Evolutionary conservation across 1,140 invertebrate species (phyloP), one percentile per base, ranked within the genome.

Genomic region (Potamilus streckersoni): DNA sequence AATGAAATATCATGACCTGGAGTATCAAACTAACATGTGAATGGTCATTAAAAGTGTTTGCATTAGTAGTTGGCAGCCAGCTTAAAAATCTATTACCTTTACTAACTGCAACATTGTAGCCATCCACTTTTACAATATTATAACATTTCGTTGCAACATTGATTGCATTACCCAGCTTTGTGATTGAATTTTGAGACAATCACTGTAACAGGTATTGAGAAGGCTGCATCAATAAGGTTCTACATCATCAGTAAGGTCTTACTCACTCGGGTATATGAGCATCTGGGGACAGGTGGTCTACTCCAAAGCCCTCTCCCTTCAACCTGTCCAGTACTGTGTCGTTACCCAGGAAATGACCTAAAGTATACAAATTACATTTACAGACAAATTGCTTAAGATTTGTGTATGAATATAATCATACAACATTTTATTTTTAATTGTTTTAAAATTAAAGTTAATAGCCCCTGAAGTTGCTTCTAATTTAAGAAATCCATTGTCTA

Each of bases 321-420:
- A 92, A 80, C 68, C 89, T 84, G 73, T 92, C 89, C 74, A 92
- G 82, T 61, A 92, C 88, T 49, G 91, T 91, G 76, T 91, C 83
- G 80, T 92, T 91, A 13, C 92, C 91, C 58, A 92, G 76, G 85
- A 91, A 92, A 83, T 91, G 91, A 68, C 89, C 92, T 92, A 84
- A 23, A 83, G 85, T 81, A 20, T 71, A 79, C 61, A 63, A 74
- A 80, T 66, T 61, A 68, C 60, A 71, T 63, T 20, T 56, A 19
- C 74, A 38, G 31, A 63, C 2, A 68, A 55, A 31, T 14, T 11
- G 60, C 8, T n/a, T 62, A 62, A 62, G 23, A n/a, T 19, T 62
- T 19, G 14, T 19, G 6, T 23, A 23, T 62, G 23, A 23, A n/a
- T 23, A 23, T 23, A 8, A n/a, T 62, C 23, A 62, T 8, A 62